phyloP scores from a whole-genome alignment of 2,797 vertebrate genomes.

The Enteromius fasciolatus region DNA sequence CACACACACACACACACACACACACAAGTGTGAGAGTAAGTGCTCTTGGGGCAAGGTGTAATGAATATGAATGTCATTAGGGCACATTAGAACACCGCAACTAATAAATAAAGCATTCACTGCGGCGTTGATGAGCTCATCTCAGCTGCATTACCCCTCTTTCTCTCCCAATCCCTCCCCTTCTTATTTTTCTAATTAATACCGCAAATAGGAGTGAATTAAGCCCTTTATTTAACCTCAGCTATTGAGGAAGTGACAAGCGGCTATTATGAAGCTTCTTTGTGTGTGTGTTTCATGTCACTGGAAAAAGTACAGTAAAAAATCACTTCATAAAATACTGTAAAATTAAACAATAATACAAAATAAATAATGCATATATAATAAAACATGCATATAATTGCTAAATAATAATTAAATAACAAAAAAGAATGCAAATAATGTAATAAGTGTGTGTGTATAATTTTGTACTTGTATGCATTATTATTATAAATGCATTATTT shows the following conservation, averaged over 20 bases:
- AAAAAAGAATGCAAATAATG: no score
- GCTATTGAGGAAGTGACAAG: slow-evolving; percentile 24
- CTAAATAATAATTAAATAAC: no score
- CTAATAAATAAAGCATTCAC: slow-evolving; percentile 51
- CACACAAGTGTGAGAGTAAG: neutral
- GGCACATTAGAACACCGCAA: slow-evolving; percentile 57
- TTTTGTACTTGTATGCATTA: neutral
- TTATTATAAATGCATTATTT: neutral
- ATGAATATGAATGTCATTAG: slow-evolving; percentile 68
- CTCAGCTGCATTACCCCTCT: slow-evolving; percentile 15
- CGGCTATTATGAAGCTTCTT: neutral
- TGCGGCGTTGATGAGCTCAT: slow-evolving; percentile 44
- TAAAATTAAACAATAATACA: no score
- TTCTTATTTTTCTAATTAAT: slow-evolving; percentile 46
- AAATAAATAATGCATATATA: no score
- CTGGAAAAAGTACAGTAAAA: neutral
- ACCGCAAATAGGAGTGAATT: slow-evolving; percentile 35
- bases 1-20: slow-evolving; percentile 3
- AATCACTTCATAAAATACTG: neutral
- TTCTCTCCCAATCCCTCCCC: neutral
- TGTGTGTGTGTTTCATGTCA: neutral
- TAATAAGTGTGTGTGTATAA: no score
- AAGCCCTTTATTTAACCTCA: slow-evolving; percentile 39
- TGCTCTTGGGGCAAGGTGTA: slow-evolving; percentile 58
- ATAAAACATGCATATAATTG: no score